phyloP scores from a whole-genome alignment of 1,140 invertebrate genomes.

The Neodiprion lecontei region DNA sequence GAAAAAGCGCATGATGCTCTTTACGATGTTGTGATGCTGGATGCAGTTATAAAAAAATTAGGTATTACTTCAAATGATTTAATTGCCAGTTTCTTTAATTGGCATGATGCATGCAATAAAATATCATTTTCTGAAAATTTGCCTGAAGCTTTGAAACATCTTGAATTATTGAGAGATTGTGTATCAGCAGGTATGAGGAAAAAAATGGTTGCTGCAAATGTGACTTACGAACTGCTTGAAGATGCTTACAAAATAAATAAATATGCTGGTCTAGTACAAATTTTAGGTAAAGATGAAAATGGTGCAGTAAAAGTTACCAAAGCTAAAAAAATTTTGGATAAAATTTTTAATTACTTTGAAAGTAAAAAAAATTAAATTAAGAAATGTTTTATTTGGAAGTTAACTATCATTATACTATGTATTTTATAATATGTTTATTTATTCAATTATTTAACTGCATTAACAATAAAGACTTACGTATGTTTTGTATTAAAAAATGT shows the following conservation, averaged over 20 bases:
- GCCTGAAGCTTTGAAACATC: slow-evolving; percentile 12
- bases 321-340: slow-evolving; percentile 18
- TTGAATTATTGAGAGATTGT: slow-evolving; percentile 17
- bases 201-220: slow-evolving; percentile 23
- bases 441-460: background rate
- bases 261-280: slow-evolving; percentile 12
- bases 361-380: slow-evolving; percentile 15
- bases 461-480: too few relatives aligned
- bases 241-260: slow-evolving; percentile 14
- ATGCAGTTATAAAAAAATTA: slow-evolving; percentile 18
- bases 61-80: slow-evolving; percentile 14
- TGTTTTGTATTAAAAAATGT: background rate
- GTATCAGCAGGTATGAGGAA: slow-evolving; percentile 15
- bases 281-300: slow-evolving; percentile 21
- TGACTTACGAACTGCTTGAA: slow-evolving; percentile 13
- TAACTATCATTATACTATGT: slow-evolving; percentile 5
- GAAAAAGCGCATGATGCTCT: slow-evolving; percentile 22
- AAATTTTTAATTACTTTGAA: slow-evolving; percentile 21
- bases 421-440: slow-evolving; percentile 6
- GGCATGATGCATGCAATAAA: slow-evolving; percentile 13
- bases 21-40: slow-evolving; percentile 22
- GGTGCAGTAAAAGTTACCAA: slow-evolving; percentile 17
- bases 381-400: background rate
- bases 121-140: slow-evolving; percentile 18
- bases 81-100: slow-evolving; percentile 4